These are phyloP conservation scores for Podarcis lilfordi DNA, from an alignment of 2,797 vertebrate species.

Conservation along the genomic window DNA sequence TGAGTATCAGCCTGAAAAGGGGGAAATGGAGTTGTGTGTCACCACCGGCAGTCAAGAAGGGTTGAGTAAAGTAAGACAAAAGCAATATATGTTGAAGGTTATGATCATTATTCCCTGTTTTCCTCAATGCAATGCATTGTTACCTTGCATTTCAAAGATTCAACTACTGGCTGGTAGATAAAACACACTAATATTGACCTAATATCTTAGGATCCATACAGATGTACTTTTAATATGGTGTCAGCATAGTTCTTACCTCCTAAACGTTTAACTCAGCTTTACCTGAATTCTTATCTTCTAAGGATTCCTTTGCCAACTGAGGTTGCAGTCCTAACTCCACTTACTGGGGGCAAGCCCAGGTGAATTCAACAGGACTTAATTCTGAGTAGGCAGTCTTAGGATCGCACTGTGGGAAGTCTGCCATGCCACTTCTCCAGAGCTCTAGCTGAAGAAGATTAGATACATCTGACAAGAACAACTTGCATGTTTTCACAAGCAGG, in stretches of 20 bases:
- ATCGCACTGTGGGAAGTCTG: neutral
- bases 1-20: constrained; percentile 78
- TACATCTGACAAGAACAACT: too few relatives aligned
- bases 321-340: neutral
- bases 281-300: neutral
- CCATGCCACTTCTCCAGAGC: neutral
- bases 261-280: neutral
- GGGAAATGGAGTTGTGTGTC: constrained; percentile 92
- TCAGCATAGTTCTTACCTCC: neutral
- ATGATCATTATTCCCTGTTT: neutral
- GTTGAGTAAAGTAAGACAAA: constrained; percentile 87
- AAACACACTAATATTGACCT: neutral
- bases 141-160: neutral
- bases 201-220: neutral
- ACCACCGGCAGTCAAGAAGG: constrained; percentile 95
- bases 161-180: neutral
- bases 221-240: neutral
- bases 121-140: neutral
- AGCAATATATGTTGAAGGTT: neutral
- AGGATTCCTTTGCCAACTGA: too few relatives aligned
- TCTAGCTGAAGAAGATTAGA: too few relatives aligned
- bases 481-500: too few relatives aligned
- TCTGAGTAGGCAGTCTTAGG: neutral
- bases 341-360: neutral
- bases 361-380: neutral